These are phyloP conservation scores for Leucania comma DNA, from an alignment of 2,888 invertebrate genomes.

Conservation along the genomic window DNA sequence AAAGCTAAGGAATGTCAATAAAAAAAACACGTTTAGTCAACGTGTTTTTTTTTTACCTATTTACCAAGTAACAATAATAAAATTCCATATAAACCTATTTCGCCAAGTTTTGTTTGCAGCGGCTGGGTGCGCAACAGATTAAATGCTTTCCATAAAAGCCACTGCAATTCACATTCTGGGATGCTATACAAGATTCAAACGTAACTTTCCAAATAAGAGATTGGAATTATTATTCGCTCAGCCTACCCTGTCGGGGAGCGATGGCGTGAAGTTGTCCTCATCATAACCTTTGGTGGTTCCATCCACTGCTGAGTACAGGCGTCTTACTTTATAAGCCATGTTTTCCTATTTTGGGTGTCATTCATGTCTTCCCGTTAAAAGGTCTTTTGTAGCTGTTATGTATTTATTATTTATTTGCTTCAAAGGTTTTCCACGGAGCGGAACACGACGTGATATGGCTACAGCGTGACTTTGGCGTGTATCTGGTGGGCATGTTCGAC, in stretches of 20 bases:
- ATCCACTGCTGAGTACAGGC: not conserved
- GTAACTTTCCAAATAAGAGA: not conserved
- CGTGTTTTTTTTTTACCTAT: too few relatives aligned
- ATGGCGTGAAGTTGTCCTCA: not conserved
- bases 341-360: not conserved
- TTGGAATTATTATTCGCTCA: not conserved
- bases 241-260: not conserved
- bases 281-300: not conserved
- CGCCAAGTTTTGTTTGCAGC: too few relatives aligned
- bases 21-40: too few relatives aligned
- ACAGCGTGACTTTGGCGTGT: slow-evolving; percentile 98
- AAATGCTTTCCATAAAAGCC: too few relatives aligned
- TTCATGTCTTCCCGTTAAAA: not conserved
- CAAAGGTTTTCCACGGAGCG: slow-evolving; percentile 97
- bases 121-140: too few relatives aligned
- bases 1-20: too few relatives aligned
- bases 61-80: too few relatives aligned
- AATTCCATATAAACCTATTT: too few relatives aligned
- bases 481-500: slow-evolving; percentile 99
- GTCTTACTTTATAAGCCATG: not conserved
- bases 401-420: slow-evolving; percentile 20
- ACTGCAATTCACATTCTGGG: too few relatives aligned
- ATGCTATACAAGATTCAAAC: too few relatives aligned
- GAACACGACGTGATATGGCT: slow-evolving; percentile 97
- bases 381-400: not conserved